Evolutionary conservation across 2,113 vertebrate species (phyloP).

Genomic region (Morphnarchus princeps): DNA sequence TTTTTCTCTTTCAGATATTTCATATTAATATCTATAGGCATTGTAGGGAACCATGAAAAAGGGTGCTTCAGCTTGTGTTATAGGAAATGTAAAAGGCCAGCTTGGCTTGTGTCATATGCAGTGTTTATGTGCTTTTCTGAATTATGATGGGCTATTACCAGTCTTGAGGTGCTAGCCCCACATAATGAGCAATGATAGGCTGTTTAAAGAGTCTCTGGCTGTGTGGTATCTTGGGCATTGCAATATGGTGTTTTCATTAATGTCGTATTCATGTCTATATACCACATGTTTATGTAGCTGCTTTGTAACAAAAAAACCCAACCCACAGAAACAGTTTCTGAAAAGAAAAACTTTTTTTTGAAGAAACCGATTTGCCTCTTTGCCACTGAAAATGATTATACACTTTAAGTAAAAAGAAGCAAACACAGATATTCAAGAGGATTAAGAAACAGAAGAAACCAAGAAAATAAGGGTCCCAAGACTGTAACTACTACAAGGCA

Average conservation of each 20-base stretch:
- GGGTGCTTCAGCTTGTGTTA: background rate
- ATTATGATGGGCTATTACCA: background rate
- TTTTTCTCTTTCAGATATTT: background rate
- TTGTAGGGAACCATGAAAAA: background rate
- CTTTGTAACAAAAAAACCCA: background rate
- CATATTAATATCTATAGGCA: background rate
- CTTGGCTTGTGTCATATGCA: background rate
- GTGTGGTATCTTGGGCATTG: background rate
- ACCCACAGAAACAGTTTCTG: background rate
- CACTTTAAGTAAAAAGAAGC: background rate
- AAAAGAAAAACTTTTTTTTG: background rate
- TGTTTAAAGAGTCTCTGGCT: background rate
- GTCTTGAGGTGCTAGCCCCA: background rate
- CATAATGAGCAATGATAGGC: background rate
- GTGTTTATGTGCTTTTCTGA: background rate
- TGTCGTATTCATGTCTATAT: background rate
- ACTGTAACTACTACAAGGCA: background rate
- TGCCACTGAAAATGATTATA: background rate
- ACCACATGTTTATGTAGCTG: background rate
- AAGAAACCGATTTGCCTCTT: background rate
- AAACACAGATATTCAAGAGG: background rate
- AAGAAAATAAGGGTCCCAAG: background rate
- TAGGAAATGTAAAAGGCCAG: background rate
- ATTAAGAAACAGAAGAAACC: background rate
- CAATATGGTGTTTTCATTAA: background rate